A percentile compares a stretch with the other conserved stretches of the same genome.
Conservation (phyloP, 2,113 vertebrate species). For the Neolamprologus brichardi region DNA sequence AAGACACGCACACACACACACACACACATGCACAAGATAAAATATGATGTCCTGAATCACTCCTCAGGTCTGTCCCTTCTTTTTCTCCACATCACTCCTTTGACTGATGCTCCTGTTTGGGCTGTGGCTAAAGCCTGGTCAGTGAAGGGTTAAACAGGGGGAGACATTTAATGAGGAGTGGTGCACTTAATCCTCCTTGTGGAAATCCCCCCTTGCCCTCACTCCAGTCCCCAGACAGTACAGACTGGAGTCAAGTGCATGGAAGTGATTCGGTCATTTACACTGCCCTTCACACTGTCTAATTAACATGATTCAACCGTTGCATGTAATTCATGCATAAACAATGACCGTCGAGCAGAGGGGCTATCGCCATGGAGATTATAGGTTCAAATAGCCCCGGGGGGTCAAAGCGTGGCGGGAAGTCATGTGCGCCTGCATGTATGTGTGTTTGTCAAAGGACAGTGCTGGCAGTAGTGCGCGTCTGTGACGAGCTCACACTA, state of each 20-base stretch:
- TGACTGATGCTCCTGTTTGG: neutral
- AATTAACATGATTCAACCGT: conserved; percentile 39
- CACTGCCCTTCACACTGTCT: conserved; percentile 38
- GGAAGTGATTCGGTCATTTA: conserved; percentile 33
- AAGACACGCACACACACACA: neutral
- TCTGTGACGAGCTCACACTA: neutral
- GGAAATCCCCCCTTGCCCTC: neutral
- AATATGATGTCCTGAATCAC: neutral
- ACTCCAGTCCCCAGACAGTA: conserved; percentile 15
- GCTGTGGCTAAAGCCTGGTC: conserved; percentile 15
- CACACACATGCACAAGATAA: neutral
- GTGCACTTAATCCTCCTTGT: conserved; percentile 3
- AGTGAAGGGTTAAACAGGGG: conserved; percentile 34
- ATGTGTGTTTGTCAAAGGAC: neutral
- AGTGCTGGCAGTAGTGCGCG: neutral
- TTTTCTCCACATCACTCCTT: neutral
- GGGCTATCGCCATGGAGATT: conserved; percentile 40
- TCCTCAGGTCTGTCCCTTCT: neutral
- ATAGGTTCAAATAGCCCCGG: conserved; percentile 5
- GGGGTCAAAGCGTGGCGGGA: conserved; percentile 1
- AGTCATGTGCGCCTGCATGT: neutral
- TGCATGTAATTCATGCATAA: conserved; percentile 51
- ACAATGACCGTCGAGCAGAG: conserved; percentile 34
- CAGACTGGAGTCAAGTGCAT: conserved; percentile 35
- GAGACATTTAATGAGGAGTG: conserved; percentile 33